Base-by-base conservation (phyloP, 2,888 invertebrate genomes). In the Rhagonycha fulva region DNA sequence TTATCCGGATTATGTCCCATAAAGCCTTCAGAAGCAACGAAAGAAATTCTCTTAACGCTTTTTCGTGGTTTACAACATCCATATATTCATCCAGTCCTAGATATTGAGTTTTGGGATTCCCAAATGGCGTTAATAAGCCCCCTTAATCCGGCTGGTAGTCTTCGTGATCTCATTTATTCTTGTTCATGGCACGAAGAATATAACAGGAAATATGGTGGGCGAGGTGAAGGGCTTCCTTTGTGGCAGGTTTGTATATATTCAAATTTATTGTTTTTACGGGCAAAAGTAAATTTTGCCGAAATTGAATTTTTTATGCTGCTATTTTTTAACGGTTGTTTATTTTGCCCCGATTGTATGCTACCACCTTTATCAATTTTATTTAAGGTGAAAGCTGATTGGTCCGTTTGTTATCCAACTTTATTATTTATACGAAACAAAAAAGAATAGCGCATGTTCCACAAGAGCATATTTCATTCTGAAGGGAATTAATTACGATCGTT, bases 51-150 rank as follows among this genome's bases (percentile, higher is more conserved):
- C 62, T 91, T 95, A 88, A 95, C 96, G 85, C 89, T 97, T 80
- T 95, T 97, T 85, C 91, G 95, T 71, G 94, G 94, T 10, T 90
- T 96, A 62, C 96, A 97, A 87, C 97, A 98, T 88, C 97, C 98
- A 0, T 97, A 97, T 87, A 95, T 98, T 80, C 96, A 95, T 88
- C 97, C 97, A 0, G 93, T 97, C 26, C 89, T 96, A 82, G 96
- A 97, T 85, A 89, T 97, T 80, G 96, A 96, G 84, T 93, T 97
- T 85, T 91, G 92, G 87, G 90, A 91, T 76, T 86, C 87, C 62
- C 91, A 91, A 87, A 94, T 92, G 28, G 91, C 96, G 75, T 90
- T 95, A 26, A 93, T 97, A 4, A 92, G 95, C 83, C 97, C 97
- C 0, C 93, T 96, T 82, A 96, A 96, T 86, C 92, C 93, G 30